Evolutionary conservation across 2,113 vertebrate genomes (phyloP), one percentile per base, ranked within the genome.

Genomic region (Anseranas semipalmata): DNA sequence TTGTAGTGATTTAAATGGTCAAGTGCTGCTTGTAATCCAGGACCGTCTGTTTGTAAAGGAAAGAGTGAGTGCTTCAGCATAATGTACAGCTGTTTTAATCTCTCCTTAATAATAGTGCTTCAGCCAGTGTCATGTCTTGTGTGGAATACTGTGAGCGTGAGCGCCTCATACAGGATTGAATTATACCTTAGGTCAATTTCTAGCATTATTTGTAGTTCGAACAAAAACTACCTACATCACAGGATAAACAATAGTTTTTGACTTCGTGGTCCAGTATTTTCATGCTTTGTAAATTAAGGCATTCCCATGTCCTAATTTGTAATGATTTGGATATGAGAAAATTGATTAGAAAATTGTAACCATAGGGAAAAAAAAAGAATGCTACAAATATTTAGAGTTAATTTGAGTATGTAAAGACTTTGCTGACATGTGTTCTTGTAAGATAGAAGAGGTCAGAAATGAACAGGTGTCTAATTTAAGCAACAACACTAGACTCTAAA

Each of bases 21-120:
- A 99, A 99, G 99, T 99, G 99, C 98, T 98, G 98, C 98, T 99
- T 98, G 98, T 99, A 98, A 99, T 99, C 98, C 98, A 98, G 98
- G 98, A 97, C 98, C 98, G 98, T 99, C 99, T 99, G 99, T 98
- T 98, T 98, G 98, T 96, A 97, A 98, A 96, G 97, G 95, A 97
- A 98, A 98, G 98, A 98, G 98, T 98, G 98, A 98, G 97, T 98
- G 98, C 98, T 99, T 98, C 98, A 98, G 98, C 98, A 98, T 98
- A 98, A 98, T 98, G 98, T 99, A 99, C 99, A 99, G 99, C 99
- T 99, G 99, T 99, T 99, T 99, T 99, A 99, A 99, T 99, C 98
- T 99, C 98, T 98, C 98, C 98, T 99, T 99, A 99, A 99, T 99
- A 99, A 98, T 98, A 98, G 98, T 97, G 97, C 97, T 98, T 95